Evolutionary conservation across 23 tunicate genomes (phyloP), one percentile per base, ranked within the genome.

Genomic region (Ascidia mentula): DNA sequence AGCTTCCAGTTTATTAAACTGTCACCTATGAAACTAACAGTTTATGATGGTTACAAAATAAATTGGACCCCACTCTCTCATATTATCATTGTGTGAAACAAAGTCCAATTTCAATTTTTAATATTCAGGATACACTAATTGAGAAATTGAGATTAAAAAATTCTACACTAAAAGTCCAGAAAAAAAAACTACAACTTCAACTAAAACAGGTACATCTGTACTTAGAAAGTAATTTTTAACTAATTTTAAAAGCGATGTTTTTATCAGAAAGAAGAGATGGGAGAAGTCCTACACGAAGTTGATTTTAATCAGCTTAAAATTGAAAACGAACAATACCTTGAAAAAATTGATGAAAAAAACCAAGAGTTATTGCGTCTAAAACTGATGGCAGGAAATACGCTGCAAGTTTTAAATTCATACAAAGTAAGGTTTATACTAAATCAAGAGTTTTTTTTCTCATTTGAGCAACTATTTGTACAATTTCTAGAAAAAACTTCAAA

Each of bases 271-370:
- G 98, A 93, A 82, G 98, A 93, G 77, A 93, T 93, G 98, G 98
- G 98, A 9, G 98, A 93, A 77, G 98, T 93, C 28, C 69, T 93
- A 12, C 98, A 93, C 76, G 98, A 93, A 72, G 98, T 93, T 7
- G 98, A 93, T 77, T 93, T 93, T 60, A 93, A 88, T 76, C 98
- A 93, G 72, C 82, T 93, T 5, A 93, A 93, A 39, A 93, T 93
- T 40, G 98, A 93, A 40, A 93, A 93, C 42, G 84, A 88, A 36
- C 98, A 93, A 71, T 93, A 93, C 40, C 40, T 87, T 35, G 98
- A 93, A 77, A 93, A 93, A 76, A 93, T 93, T 77, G 98, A 93
- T 40, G 98, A 93, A 80, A 93, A 93, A 69, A 93, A 93, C 81
- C 98, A 93, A 85, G 98, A 93, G 59, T 59, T 93, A 7, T 69